These are phyloP conservation scores for Scaptomyza hsui DNA, from an alignment of 1,140 invertebrate species.

Conservation along the genomic window DNA sequence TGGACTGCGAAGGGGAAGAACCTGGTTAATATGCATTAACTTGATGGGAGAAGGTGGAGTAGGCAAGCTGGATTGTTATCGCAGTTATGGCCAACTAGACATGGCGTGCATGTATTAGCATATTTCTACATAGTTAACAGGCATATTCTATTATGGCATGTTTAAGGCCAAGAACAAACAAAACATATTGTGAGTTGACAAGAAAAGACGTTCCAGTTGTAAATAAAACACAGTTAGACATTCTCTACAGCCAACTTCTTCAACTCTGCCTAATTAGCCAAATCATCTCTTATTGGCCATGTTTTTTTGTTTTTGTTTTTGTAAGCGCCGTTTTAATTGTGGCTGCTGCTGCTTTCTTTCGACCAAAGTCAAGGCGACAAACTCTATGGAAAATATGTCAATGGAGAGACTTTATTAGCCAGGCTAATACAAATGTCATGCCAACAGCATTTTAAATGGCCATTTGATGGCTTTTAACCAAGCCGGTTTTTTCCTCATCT, in stretches of 20 bases:
- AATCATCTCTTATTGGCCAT: slow-evolving; percentile 62
- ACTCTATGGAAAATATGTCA: slow-evolving; percentile 57
- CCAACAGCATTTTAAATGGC: slow-evolving; percentile 55
- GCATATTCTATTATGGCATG: slow-evolving; percentile 48
- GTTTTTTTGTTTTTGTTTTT: slow-evolving; percentile 25
- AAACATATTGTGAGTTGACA: slow-evolving; percentile 47
- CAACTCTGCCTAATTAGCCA: slow-evolving; percentile 68
- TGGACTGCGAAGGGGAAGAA: slow-evolving; percentile 16
- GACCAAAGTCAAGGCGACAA: slow-evolving; percentile 12
- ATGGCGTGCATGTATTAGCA: slow-evolving; percentile 56
- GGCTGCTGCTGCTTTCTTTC: slow-evolving; percentile 64
- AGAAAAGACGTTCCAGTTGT: slow-evolving; percentile 45
- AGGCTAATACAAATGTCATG: slow-evolving; percentile 66
- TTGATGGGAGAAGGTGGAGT: not conserved
- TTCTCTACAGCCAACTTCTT: slow-evolving; percentile 22
- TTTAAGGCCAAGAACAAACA: slow-evolving; percentile 55
- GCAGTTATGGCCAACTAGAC: slow-evolving; percentile 60
- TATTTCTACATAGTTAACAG: slow-evolving; percentile 73
- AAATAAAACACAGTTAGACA: slow-evolving; percentile 31
- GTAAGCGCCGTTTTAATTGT: slow-evolving; percentile 67
- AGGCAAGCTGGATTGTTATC: slow-evolving; percentile 49
- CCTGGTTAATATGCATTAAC: slow-evolving; percentile 49
- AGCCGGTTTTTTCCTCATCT: slow-evolving; percentile 55
- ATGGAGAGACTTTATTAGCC: slow-evolving; percentile 10
- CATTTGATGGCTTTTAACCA: slow-evolving; percentile 55